Evolutionary conservation across 2,797 vertebrate species (phyloP), one percentile per base, ranked within the genome.

Genomic region (Gymnocypris eckloni): DNA sequence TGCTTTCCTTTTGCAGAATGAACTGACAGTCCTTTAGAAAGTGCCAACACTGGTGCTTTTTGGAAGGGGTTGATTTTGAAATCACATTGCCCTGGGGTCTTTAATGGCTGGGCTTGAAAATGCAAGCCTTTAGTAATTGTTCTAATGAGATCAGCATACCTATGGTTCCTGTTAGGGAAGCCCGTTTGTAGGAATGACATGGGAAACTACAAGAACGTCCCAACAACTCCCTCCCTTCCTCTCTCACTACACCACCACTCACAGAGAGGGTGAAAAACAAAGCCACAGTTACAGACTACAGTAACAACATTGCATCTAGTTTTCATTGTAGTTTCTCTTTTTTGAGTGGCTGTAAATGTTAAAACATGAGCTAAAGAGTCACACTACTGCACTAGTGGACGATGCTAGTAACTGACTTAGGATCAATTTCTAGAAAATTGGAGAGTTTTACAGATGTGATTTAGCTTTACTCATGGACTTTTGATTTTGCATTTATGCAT

Each of bases 1-100:
- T 96, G 95, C 93, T 95, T 96, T 94, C 94, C 94, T 94, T 90
- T 94, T 91, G 93, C 94, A 95, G 91, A 95, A 91, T 90, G 92
- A 96, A 96, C 92, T 96, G 95, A 95, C 91, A 93, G 93, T 93
- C 92, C 95, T 96, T 96, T 95, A 95, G 92, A 96, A 96, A 93
- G 82, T 88, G 92, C 92, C 92, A 93, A 95, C 94, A 94, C 89
- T 93, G 89, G 89, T 91, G 91, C 56, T 88, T 82, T 83, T 81
- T 66, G 61, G 70, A 72, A 81, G 50, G 91, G 71, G 86, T 52
- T 90, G 85, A 89, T 84, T 86, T 89, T 89, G 90, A 86, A 92
- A 81, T 92, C 90, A 81, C 86, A 82, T 88, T 90, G 71, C 84
- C 77, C 61, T 43, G 73, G 18, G 72, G 50, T 93, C 85, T 81